Evolutionary conservation across 2,113 vertebrate species (phyloP).

Genomic region (Pyxicephalus adspersus): DNA sequence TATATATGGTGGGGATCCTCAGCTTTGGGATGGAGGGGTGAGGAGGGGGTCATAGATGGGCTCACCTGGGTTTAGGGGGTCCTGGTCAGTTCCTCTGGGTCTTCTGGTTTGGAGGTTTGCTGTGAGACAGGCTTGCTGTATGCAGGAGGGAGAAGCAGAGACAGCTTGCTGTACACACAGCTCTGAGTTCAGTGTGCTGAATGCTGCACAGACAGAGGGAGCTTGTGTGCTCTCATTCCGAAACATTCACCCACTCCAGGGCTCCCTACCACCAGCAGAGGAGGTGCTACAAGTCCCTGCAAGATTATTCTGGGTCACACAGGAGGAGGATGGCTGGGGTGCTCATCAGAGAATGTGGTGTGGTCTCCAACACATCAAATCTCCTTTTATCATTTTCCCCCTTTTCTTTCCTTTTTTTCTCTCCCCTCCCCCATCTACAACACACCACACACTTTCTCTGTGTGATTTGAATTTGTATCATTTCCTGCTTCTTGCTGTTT

Average conservation of each 20-base stretch:
- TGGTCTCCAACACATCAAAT: no score
- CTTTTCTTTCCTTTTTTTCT: no score
- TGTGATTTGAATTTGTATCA: no score
- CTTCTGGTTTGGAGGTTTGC: neutral
- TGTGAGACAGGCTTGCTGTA: neutral
- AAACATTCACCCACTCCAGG: slow-evolving; percentile 9
- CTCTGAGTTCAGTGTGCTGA: neutral
- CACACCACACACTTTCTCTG: no score
- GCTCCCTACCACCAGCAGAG: slow-evolving; percentile 27
- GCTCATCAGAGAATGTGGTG: no score
- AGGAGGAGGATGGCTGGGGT: neutral
- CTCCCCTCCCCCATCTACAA: no score
- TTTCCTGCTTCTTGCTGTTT: no score
- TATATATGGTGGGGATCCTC: neutral
- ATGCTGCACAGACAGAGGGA: slow-evolving; percentile 35
- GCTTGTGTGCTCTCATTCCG: slow-evolving; percentile 25
- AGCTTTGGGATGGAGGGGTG: neutral
- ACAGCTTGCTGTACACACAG: neutral
- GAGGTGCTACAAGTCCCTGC: neutral
- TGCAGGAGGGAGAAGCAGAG: slow-evolving; percentile 1
- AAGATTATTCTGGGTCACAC: slow-evolving; percentile 25
- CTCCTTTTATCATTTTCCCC: no score
- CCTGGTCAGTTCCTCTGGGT: neutral
- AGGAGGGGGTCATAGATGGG: neutral
- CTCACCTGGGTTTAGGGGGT: slow-evolving; percentile 32